phyloP scores from a whole-genome alignment of 2,113 vertebrate genomes.

The Catharus bicknelli region DNA sequence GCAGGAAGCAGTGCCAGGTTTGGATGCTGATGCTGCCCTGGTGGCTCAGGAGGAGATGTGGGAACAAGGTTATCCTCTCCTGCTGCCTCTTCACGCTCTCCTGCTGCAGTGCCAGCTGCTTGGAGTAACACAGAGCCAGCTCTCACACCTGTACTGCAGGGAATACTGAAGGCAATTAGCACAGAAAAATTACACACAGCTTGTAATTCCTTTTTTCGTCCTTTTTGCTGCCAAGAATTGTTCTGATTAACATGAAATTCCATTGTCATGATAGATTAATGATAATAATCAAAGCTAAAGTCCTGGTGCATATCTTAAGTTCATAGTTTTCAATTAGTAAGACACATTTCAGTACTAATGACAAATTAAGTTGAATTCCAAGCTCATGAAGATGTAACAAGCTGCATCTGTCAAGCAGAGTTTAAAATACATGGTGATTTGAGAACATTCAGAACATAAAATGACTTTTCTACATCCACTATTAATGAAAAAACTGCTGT shows the following conservation, averaged over 20 bases:
- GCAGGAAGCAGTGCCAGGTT: neutral
- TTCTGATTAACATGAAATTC: neutral
- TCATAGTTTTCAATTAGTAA: neutral
- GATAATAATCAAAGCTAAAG: neutral
- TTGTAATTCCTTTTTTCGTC: neutral
- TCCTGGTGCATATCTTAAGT: neutral
- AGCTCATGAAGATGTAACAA: neutral
- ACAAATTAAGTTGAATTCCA: neutral
- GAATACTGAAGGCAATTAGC: neutral
- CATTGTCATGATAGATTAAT: neutral
- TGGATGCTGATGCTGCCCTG: rapidly evolving
- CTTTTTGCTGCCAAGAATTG: neutral
- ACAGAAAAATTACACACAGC: neutral
- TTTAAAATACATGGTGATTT: neutral
- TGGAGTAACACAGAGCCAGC: rapidly evolving
- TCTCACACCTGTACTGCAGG: neutral
- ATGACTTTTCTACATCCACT: constrained; percentile 21
- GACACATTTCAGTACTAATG: neutral
- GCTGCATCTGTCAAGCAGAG: neutral
- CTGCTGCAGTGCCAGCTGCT: neutral
- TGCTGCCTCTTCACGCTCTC: neutral
- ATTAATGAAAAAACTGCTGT: constrained; percentile 79
- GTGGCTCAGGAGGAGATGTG: neutral
- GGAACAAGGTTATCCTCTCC: neutral
- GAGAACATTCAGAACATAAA: constrained; percentile 32